These are phyloP conservation scores for Chaetodon auriga DNA, from an alignment of 2,113 vertebrate species.

Conservation along the genomic window DNA sequence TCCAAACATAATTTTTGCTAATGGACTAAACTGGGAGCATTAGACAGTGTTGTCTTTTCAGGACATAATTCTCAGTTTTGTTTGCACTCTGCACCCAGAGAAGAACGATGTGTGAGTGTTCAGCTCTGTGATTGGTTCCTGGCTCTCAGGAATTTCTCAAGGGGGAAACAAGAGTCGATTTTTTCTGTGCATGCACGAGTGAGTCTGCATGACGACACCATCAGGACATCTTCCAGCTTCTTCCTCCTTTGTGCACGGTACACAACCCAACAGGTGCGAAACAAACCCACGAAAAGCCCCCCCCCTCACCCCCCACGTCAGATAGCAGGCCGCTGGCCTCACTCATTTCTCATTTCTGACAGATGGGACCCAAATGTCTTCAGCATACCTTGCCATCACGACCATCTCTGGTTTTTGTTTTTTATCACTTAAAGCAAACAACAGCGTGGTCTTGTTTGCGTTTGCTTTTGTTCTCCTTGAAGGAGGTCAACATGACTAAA, in stretches of 20 bases:
- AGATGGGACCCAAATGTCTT: conserved; percentile 24
- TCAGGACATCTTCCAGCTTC: conserved; percentile 5
- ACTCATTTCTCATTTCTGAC: conserved; percentile 20
- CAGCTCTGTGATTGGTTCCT: neutral
- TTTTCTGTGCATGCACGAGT: neutral
- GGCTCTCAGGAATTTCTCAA: neutral
- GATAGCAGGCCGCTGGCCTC: conserved; percentile 10
- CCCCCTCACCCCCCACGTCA: conserved; percentile 10
- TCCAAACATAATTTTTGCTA: neutral
- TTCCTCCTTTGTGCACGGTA: conserved; percentile 3
- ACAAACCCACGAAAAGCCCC: conserved; percentile 24
- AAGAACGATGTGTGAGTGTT: neutral
- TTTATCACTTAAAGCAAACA: conserved; percentile 44
- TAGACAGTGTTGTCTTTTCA: neutral
- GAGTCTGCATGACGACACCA: conserved; percentile 9
- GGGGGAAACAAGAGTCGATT: neutral
- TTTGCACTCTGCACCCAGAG: neutral
- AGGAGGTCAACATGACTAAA: conserved; percentile 41
- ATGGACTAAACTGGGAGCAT: neutral
- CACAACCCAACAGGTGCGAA: conserved; percentile 42
- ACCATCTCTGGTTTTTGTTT: neutral
- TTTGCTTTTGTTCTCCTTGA: conserved; percentile 48
- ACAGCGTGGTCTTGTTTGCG: conserved; percentile 14
- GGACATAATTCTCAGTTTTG: neutral
- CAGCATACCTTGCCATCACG: conserved; percentile 18